A percentile compares a stretch with the other conserved stretches of the same genome.
Evolutionary conservation across 2,888 invertebrate genomes (phyloP).

Genomic region (Calameuta filiformis): DNA sequence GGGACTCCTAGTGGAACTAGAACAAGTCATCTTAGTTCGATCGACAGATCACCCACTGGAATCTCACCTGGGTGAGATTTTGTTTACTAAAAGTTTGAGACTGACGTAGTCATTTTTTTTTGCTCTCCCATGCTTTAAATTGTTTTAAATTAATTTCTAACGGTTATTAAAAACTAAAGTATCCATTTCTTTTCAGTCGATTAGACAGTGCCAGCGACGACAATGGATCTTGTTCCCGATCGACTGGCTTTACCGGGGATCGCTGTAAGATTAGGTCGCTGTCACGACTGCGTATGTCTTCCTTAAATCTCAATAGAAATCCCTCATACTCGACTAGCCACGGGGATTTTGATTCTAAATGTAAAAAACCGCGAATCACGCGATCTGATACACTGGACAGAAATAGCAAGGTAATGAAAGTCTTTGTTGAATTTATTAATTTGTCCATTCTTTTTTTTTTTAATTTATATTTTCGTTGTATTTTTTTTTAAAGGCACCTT

Average conservation of each 20-base stretch:
- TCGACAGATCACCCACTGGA: slow-evolving; percentile 40
- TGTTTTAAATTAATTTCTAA: background rate
- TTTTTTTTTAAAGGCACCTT: slow-evolving; percentile 45
- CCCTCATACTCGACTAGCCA: slow-evolving; percentile 11
- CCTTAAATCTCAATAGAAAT: slow-evolving; percentile 23
- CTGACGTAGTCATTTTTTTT: background rate
- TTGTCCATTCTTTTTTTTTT: background rate
- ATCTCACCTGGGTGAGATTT: slow-evolving; percentile 38
- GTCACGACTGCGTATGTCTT: slow-evolving; percentile 15
- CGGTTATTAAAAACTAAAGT: background rate
- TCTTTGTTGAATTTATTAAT: background rate
- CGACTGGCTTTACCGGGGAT: slow-evolving; percentile 38
- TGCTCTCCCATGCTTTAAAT: background rate
- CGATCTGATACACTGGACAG: slow-evolving; percentile 37
- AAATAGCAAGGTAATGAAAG: slow-evolving; percentile 32
- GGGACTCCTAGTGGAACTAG: slow-evolving; percentile 27
- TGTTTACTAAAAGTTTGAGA: background rate
- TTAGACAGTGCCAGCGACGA: background rate
- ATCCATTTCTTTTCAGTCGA: background rate
- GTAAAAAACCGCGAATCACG: slow-evolving; percentile 27
- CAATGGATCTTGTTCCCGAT: slow-evolving; percentile 41
- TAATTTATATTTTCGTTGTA: slow-evolving; percentile 4
- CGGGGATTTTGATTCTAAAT: slow-evolving; percentile 2
- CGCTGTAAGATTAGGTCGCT: slow-evolving; percentile 11
- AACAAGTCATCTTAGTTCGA: slow-evolving; percentile 36